These are phyloP conservation scores for Nothobranchius kuhntae DNA, from an alignment of 2,113 vertebrate species.

Conservation along the genomic window DNA sequence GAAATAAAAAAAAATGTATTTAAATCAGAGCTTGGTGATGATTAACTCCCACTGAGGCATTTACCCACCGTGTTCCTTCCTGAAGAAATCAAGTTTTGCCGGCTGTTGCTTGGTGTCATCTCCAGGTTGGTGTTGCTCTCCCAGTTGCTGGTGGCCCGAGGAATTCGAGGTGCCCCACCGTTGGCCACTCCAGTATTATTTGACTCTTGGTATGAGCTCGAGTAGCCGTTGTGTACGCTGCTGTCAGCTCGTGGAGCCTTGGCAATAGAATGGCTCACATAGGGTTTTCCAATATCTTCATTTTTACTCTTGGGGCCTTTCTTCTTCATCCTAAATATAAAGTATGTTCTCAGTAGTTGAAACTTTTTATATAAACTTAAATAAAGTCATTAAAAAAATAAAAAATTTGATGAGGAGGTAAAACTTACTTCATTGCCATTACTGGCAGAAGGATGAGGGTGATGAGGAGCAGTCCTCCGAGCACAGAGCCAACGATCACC, in stretches of 20 bases:
- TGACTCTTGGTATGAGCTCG: not conserved
- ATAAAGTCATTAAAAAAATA: too few relatives aligned
- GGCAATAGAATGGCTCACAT: not conserved
- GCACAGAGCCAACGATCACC: constrained; percentile 58
- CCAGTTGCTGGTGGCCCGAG: constrained; percentile 64
- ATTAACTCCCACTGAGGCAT: not conserved
- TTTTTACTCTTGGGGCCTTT: constrained; percentile 24
- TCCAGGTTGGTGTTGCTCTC: constrained; percentile 58
- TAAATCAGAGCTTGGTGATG: not conserved
- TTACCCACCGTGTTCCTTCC: constrained; percentile 43
- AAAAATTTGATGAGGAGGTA: not conserved
- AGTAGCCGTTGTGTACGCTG: not conserved
- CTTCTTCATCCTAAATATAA: constrained; percentile 42
- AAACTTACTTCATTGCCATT: constrained; percentile 49
- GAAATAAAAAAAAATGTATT: not conserved
- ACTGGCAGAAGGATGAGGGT: constrained; percentile 42
- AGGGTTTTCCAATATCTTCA: not conserved
- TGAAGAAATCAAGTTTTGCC: constrained; percentile 33
- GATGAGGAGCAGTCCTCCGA: constrained; percentile 67
- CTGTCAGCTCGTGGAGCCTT: constrained; percentile 8
- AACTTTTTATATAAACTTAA: too few relatives aligned
- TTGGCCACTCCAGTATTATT: not conserved
- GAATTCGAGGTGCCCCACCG: constrained; percentile 61
- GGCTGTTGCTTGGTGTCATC: constrained; percentile 48
- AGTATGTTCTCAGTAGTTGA: not conserved